Evolutionary conservation across 2,113 vertebrate genomes (phyloP).

Genomic region (Formicarius rufipectus): DNA sequence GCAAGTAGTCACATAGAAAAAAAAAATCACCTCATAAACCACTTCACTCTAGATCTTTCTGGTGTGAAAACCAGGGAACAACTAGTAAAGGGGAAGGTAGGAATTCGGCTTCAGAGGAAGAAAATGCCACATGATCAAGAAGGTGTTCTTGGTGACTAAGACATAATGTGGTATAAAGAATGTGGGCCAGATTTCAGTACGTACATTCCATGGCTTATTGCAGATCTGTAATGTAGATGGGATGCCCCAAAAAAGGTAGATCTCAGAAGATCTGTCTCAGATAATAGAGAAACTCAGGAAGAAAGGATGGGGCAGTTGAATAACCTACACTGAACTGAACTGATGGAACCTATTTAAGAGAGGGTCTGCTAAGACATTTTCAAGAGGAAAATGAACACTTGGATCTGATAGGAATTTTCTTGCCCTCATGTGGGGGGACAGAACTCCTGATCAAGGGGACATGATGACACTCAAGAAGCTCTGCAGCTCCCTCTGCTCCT

Average conservation of each 20-base stretch:
- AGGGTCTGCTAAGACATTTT: background rate
- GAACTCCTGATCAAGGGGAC: background rate
- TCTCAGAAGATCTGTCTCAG: background rate
- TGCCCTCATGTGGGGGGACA: rapidly evolving
- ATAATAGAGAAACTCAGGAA: background rate
- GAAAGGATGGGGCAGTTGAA: background rate
- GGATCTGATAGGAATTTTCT: background rate
- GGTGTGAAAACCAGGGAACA: background rate
- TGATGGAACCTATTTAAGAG: background rate
- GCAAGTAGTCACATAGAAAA: background rate
- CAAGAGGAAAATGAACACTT: background rate
- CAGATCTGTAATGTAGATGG: background rate
- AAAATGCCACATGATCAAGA: background rate
- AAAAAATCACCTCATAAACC: background rate
- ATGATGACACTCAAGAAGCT: background rate
- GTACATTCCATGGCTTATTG: background rate
- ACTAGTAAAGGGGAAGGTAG: background rate
- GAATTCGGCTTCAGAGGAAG: background rate
- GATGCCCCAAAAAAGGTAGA: background rate
- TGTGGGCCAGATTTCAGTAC: background rate
- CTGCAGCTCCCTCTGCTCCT: background rate
- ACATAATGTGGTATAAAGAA: background rate
- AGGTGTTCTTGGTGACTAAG: background rate
- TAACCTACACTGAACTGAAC: background rate
- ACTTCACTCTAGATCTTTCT: background rate